Base-by-base conservation (phyloP, 2,888 invertebrate genomes). In the Eurytoma californica region DNA sequence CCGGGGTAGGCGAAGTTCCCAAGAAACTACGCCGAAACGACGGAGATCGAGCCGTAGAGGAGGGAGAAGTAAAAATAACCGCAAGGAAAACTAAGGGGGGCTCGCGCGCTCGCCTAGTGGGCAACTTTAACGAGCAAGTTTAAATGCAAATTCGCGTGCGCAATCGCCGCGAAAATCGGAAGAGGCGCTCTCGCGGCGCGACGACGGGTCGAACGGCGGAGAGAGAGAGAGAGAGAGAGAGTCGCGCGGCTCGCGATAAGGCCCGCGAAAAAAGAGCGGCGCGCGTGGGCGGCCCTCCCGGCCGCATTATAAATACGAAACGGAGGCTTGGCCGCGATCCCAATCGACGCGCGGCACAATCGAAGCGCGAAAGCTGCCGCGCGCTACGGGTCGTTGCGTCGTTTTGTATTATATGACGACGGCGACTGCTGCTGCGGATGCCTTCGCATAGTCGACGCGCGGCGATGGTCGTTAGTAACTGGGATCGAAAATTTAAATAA, bases 291-390 rank as follows among this genome's bases (percentile, higher is more conserved):
- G 74, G 16, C 39, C 58, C 18, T n/a, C n/a, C 49, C 13, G 7
- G 57, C 20, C 63, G 77, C 30, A 72, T 77, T 72, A 72, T 68
- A 69, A 68, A 73, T 69, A 78, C 63, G 39, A 65, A 63, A 66
- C 49, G 65, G 66, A 39, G 39, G 78, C 67, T 73, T 79, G 78
- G 78, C 67, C 60, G 67, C 67, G 78, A 78, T 78, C 63, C 78
- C 78, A 67, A 72, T 78, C 73, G 57, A 9, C 55, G n/a, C 5
- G 18, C 55, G 51, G 18, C 28, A 57, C 69, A 69, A 57, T 69
- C 69, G 69, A 69, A 67, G 67, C 67, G 67, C 67, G 67, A 67
- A 67, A 67, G 51, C n/a, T 57, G 57, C 39, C 53, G 63, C 30
- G 63, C 18, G 12, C 16, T 30, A 16, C 63, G 63, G 53, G 39